These are phyloP conservation scores for Rhynchophorus ferrugineus DNA, from an alignment of 1,140 invertebrate species.

Conservation along the genomic window DNA sequence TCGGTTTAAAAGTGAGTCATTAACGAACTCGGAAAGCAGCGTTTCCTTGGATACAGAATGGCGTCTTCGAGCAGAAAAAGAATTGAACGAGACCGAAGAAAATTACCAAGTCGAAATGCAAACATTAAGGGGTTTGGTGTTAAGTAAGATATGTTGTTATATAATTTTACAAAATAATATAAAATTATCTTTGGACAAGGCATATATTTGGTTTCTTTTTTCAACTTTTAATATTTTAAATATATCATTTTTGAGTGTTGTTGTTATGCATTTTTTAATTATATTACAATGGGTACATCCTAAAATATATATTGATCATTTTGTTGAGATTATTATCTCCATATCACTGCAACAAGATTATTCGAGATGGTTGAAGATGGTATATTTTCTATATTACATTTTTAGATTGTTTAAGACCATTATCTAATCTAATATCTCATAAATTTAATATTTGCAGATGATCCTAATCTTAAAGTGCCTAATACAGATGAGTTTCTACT, in stretches of 20 bases:
- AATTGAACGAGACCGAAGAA: conserved; percentile 38
- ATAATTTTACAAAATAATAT: conserved; percentile 2
- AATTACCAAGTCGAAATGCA: conserved; percentile 30
- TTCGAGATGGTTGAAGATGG: too few relatives aligned
- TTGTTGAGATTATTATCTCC: too few relatives aligned
- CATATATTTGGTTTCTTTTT: neutral
- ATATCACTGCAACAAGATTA: too few relatives aligned
- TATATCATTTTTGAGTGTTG: neutral
- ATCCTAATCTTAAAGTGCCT: conserved; percentile 40
- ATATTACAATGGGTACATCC: too few relatives aligned
- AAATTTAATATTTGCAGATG: conserved; percentile 31
- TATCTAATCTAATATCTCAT: too few relatives aligned
- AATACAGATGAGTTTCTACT: conserved; percentile 48
- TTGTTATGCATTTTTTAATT: conserved; percentile 9
- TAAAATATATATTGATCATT: too few relatives aligned
- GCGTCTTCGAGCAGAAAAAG: conserved; percentile 34
- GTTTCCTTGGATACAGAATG: conserved; percentile 28
- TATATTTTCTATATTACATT: too few relatives aligned
- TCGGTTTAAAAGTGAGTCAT: neutral
- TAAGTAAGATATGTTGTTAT: conserved; percentile 26
- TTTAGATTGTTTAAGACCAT: too few relatives aligned
- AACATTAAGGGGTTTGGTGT: conserved; percentile 29
- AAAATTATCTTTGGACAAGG: neutral
- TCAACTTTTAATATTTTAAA: neutral
- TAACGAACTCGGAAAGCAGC: conserved; percentile 8